phyloP scores from a whole-genome alignment of 2,888 invertebrate genomes.

The Yponomeuta evonymella region DNA sequence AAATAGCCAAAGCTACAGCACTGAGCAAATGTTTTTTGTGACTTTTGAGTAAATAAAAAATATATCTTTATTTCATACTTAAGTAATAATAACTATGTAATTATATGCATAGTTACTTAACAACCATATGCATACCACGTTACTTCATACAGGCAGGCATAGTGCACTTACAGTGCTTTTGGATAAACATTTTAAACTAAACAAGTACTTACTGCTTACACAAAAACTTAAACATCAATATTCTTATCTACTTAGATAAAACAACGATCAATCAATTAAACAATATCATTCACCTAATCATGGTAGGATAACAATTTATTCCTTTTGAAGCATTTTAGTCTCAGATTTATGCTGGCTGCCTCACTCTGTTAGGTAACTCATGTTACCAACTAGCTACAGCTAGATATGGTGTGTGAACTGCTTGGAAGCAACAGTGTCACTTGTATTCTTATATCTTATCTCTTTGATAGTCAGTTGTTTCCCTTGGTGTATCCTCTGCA shows the following conservation, averaged over 20 bases:
- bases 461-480: slow-evolving; percentile 70
- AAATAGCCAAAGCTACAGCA: slow-evolving; percentile 69
- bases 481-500: slow-evolving; percentile 77
- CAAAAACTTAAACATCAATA: background rate
- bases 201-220: background rate
- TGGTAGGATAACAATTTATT: background rate
- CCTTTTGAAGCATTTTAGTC: background rate
- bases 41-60: slow-evolving; percentile 34
- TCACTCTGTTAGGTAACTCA: background rate
- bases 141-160: slow-evolving; percentile 11
- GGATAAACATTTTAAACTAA: slow-evolving; percentile 5
- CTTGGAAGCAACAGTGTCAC: slow-evolving; percentile 55
- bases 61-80: slow-evolving; percentile 30
- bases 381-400: slow-evolving; percentile 21
- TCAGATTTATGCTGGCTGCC: background rate
- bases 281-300: slow-evolving; percentile 1
- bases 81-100: slow-evolving; percentile 23
- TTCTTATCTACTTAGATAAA: background rate
- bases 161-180: slow-evolving; percentile 9
- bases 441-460: slow-evolving; percentile 64
- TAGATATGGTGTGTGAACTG: slow-evolving; percentile 64
- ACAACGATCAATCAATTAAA: background rate
- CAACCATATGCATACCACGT: slow-evolving; percentile 7
- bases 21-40: slow-evolving; percentile 65
- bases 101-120: slow-evolving; percentile 5